Evolutionary conservation across 2,888 invertebrate genomes (phyloP), one percentile per base, ranked within the genome.

Genomic region (Macropis europaea): DNA sequence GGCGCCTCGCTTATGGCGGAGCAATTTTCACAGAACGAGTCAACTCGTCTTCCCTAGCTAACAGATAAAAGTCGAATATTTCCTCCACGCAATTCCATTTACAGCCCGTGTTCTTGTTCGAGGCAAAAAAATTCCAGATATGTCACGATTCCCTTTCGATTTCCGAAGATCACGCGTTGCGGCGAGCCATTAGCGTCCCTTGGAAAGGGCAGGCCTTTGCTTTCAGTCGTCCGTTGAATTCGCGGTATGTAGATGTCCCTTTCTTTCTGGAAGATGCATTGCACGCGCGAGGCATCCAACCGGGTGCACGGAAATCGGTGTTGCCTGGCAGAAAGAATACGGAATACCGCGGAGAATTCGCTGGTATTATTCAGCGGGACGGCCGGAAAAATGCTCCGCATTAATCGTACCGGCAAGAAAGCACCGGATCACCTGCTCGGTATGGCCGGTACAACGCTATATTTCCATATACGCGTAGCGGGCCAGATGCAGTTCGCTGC

Each of bases 341-440:
- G 54, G 34, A 76, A 69, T 62, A 73, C 61, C 64, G 53, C 42
- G 36, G 36, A 50, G 75, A 74, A 76, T 74, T 76, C 59, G 76
- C 53, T 17, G 57, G 67, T 73, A 68, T 76, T 76, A 76, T 76
- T 76, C 76, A 54, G 52, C 34, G 19, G 15, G 28, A n/a, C n/a
- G 30, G 3, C 32, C 9, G 61, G 63, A 74, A 78, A 64, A 72
- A 75, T 69, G 26, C 36, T 13, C n/a, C 50, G 74, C 61, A 74
- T 78, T 77, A 72, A 74, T 75, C 72, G 48, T 47, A n/a, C 36
- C 68, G 34, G n/a, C 52, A 17, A 67, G 57, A 62, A 57, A 47
- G 22, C 48, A 40, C 24, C 45, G 77, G 79, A 80, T 80, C 82
- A 72, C 76, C 76, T 76, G 76, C 76, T 71, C 60, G 57, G 57